A percentile compares a stretch with the other conserved stretches of the same genome.
Conservation (phyloP, 2,113 vertebrate species). For the Australoheros scitulus region DNA sequence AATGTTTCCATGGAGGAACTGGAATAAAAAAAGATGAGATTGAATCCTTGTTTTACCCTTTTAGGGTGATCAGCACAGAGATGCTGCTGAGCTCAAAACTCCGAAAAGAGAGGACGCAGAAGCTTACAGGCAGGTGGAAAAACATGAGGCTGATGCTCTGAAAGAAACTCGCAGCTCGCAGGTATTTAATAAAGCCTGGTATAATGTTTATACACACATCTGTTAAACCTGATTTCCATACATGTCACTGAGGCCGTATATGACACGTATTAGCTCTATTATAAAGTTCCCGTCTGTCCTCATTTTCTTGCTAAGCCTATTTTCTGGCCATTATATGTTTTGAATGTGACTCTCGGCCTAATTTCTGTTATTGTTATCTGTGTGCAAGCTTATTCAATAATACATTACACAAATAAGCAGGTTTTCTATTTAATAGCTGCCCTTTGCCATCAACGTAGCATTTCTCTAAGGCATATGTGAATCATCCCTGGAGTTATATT, state of each 20-base stretch:
- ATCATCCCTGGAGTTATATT: conserved; percentile 8
- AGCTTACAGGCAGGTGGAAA: conserved; percentile 56
- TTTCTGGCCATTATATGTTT: conserved; percentile 23
- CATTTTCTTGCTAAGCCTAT: neutral
- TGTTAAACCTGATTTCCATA: conserved; percentile 7
- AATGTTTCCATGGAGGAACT: neutral
- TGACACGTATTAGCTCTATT: conserved; percentile 12
- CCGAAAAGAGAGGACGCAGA: conserved; percentile 51
- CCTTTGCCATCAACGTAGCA: neutral
- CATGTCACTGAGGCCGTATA: neutral
- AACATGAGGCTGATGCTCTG: conserved; percentile 58
- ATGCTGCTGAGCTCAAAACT: conserved; percentile 55
- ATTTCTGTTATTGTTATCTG: conserved; percentile 5
- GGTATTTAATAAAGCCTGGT: conserved; percentile 66
- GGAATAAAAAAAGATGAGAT: neutral
- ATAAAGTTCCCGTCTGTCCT: neutral
- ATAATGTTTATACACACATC: neutral
- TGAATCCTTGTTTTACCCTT: conserved; percentile 12
- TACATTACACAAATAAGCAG: neutral
- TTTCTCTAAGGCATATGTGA: conserved; percentile 20
- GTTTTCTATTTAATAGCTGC: conserved; percentile 3
- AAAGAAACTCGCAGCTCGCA: conserved; percentile 57
- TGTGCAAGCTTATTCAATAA: neutral
- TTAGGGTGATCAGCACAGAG: conserved; percentile 68
- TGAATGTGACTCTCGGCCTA: conserved; percentile 14